Base-by-base conservation (phyloP, 2,113 vertebrate species). In the Silurus glanis region DNA sequence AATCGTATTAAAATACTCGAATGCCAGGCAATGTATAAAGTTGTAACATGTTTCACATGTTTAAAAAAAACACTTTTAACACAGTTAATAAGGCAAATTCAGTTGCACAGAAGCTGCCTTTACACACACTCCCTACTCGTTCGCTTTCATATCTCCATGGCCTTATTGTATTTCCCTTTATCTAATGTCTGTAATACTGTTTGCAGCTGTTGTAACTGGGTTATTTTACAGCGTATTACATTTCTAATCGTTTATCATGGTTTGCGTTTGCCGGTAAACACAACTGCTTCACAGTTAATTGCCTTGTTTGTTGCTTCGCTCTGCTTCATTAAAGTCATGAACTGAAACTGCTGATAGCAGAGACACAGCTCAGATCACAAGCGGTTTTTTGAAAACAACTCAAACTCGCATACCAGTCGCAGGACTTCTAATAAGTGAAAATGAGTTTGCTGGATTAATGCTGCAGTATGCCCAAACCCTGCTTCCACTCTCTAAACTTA, bases 101-200 rank as follows among this genome's bases (percentile, higher is more conserved):
- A 74, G 66, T 75, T 79, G 59, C 47, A 51, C 17, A 19, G 19
- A 28, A 19, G 16, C 78, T 61, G 85, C 69, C 81, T 82, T 64
- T 61, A 75, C 23, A 62, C 64, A 85, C 61, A 72, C 64, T 78
- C 55, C 66, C 66, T 17, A 74, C 71, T 6, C 4, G 58, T 58
- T 64, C 16, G 13, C 59, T 82, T 90, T 86, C 87, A 82, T 85
- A 84, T 83, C 49, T 56, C 47, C 74, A 85, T 74, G 82, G 82
- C 59, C 23, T 69, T 79, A 71, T 67, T 78, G 81, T 72, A 83
- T 51, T 61, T 45, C 61, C 12, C 51, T 72, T 83, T 56, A 58
- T 84, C 67, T 75, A 75, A 74, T 74, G 55, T 75, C 53, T 84
- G 83, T 49, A 84, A 84, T 75, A 45, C 56, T 84, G 37, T 61